Conservation (phyloP, 2,797 vertebrate species). For the Esox lucius region DNA sequence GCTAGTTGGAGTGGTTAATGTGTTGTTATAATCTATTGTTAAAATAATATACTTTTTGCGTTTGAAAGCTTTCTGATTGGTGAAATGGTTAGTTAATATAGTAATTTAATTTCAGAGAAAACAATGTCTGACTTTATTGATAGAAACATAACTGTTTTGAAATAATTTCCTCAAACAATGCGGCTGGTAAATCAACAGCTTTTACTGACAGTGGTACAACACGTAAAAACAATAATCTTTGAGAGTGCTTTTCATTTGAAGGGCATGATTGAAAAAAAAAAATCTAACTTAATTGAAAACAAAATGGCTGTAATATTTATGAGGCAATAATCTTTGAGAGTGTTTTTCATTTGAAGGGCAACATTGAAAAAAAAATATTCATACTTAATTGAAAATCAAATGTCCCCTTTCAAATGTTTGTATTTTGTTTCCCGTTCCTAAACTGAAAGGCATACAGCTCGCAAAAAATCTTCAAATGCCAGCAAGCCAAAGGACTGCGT, state of each 20-base stretch:
- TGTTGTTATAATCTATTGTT: not conserved
- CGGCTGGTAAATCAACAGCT: not conserved
- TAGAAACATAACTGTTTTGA: not conserved
- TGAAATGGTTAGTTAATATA: not conserved
- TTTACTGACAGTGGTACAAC: not conserved
- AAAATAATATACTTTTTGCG: not conserved
- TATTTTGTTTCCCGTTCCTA: not conserved
- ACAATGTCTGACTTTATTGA: not conserved
- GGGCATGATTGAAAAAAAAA: not conserved
- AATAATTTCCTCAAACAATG: not conserved
- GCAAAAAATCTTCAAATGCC: not conserved
- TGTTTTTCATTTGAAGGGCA: constrained; percentile 1
- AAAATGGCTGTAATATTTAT: not conserved
- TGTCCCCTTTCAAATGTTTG: not conserved
- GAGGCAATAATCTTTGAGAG: not conserved
- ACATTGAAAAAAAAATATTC: not conserved
- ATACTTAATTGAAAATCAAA: constrained; percentile 8
- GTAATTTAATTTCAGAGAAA: not conserved
- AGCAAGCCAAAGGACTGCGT: not conserved
- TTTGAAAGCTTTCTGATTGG: constrained; percentile 4
- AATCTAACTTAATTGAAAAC: constrained; percentile 9
- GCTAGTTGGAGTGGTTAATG: not conserved
- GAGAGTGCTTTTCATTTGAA: constrained; percentile 4
- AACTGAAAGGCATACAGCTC: not conserved
- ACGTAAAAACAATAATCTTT: not conserved